These are phyloP conservation scores for Clistopyga incitator DNA, from an alignment of 2,888 invertebrate species.

Conservation along the genomic window DNA sequence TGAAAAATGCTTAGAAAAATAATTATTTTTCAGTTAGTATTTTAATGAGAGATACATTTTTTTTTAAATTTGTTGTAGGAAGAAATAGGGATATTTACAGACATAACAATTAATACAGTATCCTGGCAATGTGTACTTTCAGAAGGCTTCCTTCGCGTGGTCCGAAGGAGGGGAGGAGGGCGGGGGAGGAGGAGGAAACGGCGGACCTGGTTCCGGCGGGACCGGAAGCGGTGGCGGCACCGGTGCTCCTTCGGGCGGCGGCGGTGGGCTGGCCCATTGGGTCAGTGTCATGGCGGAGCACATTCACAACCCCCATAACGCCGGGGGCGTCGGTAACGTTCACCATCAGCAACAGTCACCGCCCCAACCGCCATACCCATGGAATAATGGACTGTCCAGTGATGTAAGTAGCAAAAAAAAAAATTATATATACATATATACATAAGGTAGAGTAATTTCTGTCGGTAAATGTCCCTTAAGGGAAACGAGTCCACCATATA, in stretches of 20 bases:
- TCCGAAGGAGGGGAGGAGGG: constrained; percentile 86
- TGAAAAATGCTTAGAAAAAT: no score
- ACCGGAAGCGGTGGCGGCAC: constrained; percentile 85
- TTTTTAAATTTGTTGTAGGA: background rate
- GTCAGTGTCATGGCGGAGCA: constrained; percentile 99
- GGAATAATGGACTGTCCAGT: constrained; percentile 82
- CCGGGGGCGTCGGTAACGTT: constrained; percentile 86
- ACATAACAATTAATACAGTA: constrained; percentile 72
- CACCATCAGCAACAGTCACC: constrained; percentile 85
- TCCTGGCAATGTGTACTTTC: constrained; percentile 75
- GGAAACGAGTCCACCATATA: no score
- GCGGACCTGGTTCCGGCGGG: constrained; percentile 84
- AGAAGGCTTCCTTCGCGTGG: constrained; percentile 86
- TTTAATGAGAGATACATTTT: no score
- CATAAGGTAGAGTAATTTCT: no score
- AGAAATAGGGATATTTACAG: constrained; percentile 48
- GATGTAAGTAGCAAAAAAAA: constrained; percentile 77
- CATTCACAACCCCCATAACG: constrained; percentile 93
- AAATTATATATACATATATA: background rate
- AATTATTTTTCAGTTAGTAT: background rate
- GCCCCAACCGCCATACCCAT: constrained; percentile 82
- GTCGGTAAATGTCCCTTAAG: no score
- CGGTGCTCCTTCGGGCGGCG: constrained; percentile 82
- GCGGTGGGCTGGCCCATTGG: constrained; percentile 94
- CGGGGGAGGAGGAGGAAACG: constrained; percentile 85